phyloP scores from a whole-genome alignment of 1,140 invertebrate species.

The Euwallacea fornicatus region DNA sequence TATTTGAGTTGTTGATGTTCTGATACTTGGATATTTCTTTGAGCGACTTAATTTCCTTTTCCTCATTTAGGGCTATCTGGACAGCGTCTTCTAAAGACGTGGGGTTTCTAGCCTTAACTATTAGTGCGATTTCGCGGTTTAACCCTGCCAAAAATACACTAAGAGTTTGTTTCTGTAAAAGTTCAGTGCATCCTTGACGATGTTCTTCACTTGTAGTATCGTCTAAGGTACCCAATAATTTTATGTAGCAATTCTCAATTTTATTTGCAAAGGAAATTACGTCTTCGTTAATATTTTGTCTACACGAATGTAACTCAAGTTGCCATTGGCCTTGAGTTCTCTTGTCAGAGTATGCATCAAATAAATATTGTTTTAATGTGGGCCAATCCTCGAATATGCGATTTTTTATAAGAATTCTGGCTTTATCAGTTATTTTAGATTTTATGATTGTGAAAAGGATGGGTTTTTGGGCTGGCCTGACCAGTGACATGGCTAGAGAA shows the following conservation, averaged over 20 bases:
- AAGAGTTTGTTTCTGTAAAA: conserved; percentile 42
- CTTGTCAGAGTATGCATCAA: conserved; percentile 17
- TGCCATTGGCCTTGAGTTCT: conserved; percentile 24
- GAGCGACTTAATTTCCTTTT: conserved; percentile 41
- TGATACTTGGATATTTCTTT: conserved; percentile 14
- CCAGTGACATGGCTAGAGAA: conserved; percentile 6
- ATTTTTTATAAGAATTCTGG: conserved; percentile 21
- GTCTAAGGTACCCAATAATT: conserved; percentile 43
- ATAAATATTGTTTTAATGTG: conserved; percentile 20
- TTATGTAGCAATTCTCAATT: conserved; percentile 43
- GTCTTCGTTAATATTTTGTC: conserved; percentile 38
- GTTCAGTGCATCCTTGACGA: conserved; percentile 35
- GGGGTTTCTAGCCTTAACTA: conserved; percentile 25
- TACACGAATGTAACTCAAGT: conserved; percentile 21
- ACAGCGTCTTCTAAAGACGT: conserved; percentile 40
- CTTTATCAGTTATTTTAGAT: conserved; percentile 18
- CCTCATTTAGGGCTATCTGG: conserved; percentile 39
- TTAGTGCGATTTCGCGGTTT: conserved; percentile 31
- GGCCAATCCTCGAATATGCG: conserved; percentile 13
- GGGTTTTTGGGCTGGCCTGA: conserved; percentile 15
- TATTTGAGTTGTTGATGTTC: not conserved
- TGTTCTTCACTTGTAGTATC: conserved; percentile 35
- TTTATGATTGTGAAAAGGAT: conserved; percentile 17
- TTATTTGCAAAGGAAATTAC: conserved; percentile 38
- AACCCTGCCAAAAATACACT: conserved; percentile 43